Base-by-base conservation (phyloP, 2,888 invertebrate genomes). In the Zhengitettix transpicula region DNA sequence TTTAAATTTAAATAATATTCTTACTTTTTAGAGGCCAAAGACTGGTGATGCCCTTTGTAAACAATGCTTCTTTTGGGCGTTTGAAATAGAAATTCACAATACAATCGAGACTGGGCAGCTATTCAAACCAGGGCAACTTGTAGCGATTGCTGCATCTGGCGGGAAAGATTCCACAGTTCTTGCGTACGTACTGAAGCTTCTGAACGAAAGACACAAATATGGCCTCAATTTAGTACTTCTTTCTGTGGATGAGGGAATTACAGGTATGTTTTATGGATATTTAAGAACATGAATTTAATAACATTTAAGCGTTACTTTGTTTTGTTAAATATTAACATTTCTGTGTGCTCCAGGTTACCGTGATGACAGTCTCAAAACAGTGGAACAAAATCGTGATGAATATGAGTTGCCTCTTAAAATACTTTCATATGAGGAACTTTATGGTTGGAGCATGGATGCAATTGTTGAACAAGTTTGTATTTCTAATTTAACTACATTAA, bases 361-460 rank as follows among this genome's bases (percentile, higher is more conserved):
- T 66, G 97, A 98, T 73, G 97, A 98, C 72, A 97, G 97, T 71
- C 77, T 97, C 59, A 88, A 96, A 75, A 97, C 97, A 1, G 99
- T 99, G 0, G 92, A 96, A 71, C 83, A 88, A 70, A 99, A 99
- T 71, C 81, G 90, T 60, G 85, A 89, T 67, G 95, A 98, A 72
- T 99, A 98, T 76, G 82, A 84, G 67, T 85, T 99, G 76, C 87
- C 94, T 1, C 75, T 99, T 52, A 95, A 91, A 77, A 93, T 99
- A 63, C 77, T 98, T 10, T 97, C 97, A 0, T 99, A 99, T 70
- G 88, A 96, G 76, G 95, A 98, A 67, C 76, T 99, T 8, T 99
- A 98, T 76, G 97, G 97, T 0, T 99, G 99, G 99, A 97, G 98
- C 7, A 97, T 97, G 96, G 99, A 99, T 76, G 89, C 89, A 68